A percentile compares a stretch with the other conserved stretches of the same genome.
Conservation (phyloP, 2,797 vertebrate genomes). For the Rhabdophis nuchalis region DNA sequence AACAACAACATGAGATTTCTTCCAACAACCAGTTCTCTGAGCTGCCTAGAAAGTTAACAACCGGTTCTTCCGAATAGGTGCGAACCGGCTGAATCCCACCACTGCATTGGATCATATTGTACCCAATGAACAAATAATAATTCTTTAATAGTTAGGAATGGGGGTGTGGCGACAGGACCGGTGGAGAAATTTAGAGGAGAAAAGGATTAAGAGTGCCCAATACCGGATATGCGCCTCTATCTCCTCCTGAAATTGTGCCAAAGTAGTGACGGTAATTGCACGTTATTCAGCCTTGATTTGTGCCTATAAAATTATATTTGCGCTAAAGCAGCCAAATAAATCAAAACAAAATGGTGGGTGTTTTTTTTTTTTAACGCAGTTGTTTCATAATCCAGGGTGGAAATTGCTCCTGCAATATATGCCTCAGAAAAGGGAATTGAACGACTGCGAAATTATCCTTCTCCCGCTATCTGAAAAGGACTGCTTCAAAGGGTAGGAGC, state of each 20-base stretch:
- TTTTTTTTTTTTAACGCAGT: background rate
- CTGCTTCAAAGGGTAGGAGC: constrained; percentile 3
- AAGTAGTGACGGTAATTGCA: constrained; percentile 50
- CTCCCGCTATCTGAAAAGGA: constrained; percentile 29
- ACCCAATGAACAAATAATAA: background rate
- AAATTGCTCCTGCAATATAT: constrained; percentile 35
- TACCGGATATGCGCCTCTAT: background rate
- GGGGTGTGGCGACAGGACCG: no score
- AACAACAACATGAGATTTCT: no score
- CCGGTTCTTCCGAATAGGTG: no score
- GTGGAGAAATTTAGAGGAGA: background rate
- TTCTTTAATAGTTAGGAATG: background rate
- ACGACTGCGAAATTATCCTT: constrained; percentile 23
- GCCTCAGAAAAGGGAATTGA: constrained; percentile 28
- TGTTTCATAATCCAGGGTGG: constrained; percentile 41
- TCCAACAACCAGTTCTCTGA: no score
- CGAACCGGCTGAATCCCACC: no score
- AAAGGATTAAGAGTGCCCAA: background rate
- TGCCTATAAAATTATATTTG: constrained; percentile 47
- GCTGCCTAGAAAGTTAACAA: no score
- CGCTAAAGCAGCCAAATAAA: constrained; percentile 39
- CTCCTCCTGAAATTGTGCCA: constrained; percentile 25
- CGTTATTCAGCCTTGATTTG: constrained; percentile 48
- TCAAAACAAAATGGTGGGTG: constrained; percentile 22
- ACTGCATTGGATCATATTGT: background rate